Evolutionary conservation across 2,113 vertebrate genomes (phyloP).

Genomic region (Nothobranchius kuhntae): DNA sequence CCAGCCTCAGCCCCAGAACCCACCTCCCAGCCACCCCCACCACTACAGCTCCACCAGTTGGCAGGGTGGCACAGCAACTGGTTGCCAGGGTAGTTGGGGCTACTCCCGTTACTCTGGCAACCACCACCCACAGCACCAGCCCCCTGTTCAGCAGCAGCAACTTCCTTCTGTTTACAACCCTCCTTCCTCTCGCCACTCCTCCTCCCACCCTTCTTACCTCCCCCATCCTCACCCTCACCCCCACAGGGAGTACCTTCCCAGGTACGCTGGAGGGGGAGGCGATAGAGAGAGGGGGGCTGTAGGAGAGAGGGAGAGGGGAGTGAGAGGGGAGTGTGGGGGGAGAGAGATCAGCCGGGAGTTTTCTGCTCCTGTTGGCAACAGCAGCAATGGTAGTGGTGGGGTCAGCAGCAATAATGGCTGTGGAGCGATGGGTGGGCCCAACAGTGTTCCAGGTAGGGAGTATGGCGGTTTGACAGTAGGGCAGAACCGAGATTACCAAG

Average conservation of each 20-base stretch:
- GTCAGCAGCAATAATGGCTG: constrained; percentile 55
- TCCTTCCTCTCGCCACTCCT: constrained; percentile 79
- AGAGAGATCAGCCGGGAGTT: constrained; percentile 76
- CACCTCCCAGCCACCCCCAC: constrained; percentile 73
- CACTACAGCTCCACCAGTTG: constrained; percentile 81
- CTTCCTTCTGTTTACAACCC: constrained; percentile 83
- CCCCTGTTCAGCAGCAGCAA: constrained; percentile 83
- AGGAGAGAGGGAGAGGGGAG: constrained; percentile 75
- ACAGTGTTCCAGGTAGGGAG: constrained; percentile 68
- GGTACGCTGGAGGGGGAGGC: constrained; percentile 76
- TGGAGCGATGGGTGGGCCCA: constrained; percentile 61
- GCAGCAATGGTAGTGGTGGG: constrained; percentile 61
- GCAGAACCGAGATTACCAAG: constrained; percentile 76
- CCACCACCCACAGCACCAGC: constrained; percentile 80
- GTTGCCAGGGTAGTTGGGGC: constrained; percentile 79
- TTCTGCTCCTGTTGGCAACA: constrained; percentile 65
- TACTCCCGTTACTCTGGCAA: constrained; percentile 81
- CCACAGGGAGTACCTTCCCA: constrained; percentile 82
- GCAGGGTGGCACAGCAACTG: constrained; percentile 75
- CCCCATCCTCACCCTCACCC: constrained; percentile 78
- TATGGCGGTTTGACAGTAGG: constrained; percentile 67
- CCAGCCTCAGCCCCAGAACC: constrained; percentile 65
- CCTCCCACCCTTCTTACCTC: constrained; percentile 78
- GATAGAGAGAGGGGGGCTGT: constrained; percentile 69
- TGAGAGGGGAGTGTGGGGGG: constrained; percentile 77